phyloP scores from a whole-genome alignment of 37 sponge, comb jelly and placozoan species.

The Eunapius fragilis region DNA sequence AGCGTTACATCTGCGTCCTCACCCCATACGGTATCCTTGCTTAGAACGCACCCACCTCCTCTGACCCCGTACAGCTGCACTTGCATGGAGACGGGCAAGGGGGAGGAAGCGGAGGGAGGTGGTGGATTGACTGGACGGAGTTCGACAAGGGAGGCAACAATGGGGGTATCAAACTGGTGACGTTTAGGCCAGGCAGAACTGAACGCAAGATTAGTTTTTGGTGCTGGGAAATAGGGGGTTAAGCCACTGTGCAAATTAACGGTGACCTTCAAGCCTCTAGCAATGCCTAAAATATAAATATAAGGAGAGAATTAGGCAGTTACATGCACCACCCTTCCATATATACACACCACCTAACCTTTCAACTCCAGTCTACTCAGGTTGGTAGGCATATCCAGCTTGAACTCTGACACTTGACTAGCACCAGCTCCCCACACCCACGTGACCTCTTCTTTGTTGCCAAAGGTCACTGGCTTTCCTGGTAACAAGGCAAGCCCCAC shows the following conservation, averaged over 20 bases:
- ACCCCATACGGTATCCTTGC: background rate
- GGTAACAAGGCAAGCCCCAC: background rate
- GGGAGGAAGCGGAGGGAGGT: background rate
- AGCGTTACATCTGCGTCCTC: conserved; percentile 7
- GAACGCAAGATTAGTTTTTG: background rate
- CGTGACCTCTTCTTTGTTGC: background rate
- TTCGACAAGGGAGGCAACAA: conserved; percentile 33
- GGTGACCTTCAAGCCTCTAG: background rate
- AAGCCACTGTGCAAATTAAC: background rate
- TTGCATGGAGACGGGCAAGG: conserved; percentile 8
- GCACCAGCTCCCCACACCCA: background rate
- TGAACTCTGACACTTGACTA: background rate
- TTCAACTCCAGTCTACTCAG: background rate
- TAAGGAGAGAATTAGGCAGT: background rate
- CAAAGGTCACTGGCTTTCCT: background rate
- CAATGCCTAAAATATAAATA: background rate
- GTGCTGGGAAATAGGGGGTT: background rate
- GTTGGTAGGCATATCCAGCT: background rate
- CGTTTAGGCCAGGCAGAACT: conserved; percentile 27
- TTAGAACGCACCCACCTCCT: conserved; percentile 12
- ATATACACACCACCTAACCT: too few species aligned
- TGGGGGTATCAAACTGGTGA: conserved; percentile 12
- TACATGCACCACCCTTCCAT: background rate
- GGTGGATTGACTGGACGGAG: conserved; percentile 16
- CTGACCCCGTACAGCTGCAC: conserved; percentile 53